Evolutionary conservation across 2,888 invertebrate genomes (phyloP).

Genomic region (Nematopogon swammerdamellus): DNA sequence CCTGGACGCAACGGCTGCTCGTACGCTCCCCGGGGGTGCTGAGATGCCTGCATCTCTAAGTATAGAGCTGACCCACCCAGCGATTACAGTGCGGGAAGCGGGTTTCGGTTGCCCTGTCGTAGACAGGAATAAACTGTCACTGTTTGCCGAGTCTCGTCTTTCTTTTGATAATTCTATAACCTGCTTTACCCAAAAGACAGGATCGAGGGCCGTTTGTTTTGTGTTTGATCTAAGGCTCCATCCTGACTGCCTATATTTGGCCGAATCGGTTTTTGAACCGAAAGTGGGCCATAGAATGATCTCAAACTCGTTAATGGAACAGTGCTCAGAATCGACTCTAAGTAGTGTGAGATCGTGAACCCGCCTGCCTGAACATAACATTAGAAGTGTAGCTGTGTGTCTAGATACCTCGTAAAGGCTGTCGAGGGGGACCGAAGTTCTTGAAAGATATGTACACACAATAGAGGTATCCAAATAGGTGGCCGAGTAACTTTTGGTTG

Average conservation of each 20-base stretch:
- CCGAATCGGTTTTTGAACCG: too few species aligned
- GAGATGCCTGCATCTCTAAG: conserved; percentile 5
- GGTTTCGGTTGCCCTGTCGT: too few species aligned
- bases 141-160: too few species aligned
- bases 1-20: conserved; percentile 8
- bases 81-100: background rate
- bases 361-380: conserved; percentile 9
- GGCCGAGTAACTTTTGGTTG: background rate
- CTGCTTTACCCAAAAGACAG: too few species aligned
- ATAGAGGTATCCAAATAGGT: background rate
- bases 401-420: background rate
- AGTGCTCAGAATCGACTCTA: too few species aligned
- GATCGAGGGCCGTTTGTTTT: too few species aligned
- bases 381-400: conserved; percentile 5
- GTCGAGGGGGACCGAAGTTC: background rate
- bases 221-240: too few species aligned
- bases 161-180: too few species aligned
- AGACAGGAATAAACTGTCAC: too few species aligned
- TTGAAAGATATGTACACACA: background rate
- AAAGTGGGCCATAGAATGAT: too few species aligned
- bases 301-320: too few species aligned
- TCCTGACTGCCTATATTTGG: too few species aligned
- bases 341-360: conserved; percentile 10
- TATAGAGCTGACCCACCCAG: conserved; percentile 2
- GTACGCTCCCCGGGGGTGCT: conserved; percentile 5